phyloP scores from a whole-genome alignment of 1,140 invertebrate species.

The Aporrectodea caliginosa region DNA sequence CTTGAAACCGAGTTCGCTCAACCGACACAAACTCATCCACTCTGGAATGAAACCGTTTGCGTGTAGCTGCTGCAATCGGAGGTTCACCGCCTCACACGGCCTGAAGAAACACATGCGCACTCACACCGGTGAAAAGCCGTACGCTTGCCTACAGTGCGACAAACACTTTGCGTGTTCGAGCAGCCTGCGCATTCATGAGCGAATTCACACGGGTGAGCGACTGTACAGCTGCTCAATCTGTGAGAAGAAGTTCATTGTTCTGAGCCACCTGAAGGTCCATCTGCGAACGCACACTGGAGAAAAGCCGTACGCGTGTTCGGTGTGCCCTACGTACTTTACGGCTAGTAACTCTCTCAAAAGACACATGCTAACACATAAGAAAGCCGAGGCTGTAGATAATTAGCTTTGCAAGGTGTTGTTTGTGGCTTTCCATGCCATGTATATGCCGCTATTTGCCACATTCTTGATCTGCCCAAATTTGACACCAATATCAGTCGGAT shows the following conservation, averaged over 20 bases:
- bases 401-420: conserved; percentile 48
- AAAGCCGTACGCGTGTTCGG: conserved; percentile 56
- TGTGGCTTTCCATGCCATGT: conserved; percentile 53
- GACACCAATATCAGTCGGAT: too few species aligned
- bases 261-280: conserved; percentile 45
- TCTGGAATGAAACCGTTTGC: conserved; percentile 85
- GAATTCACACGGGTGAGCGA: conserved; percentile 66
- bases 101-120: conserved; percentile 92
- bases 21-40: conserved; percentile 91
- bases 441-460: too few species aligned
- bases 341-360: conserved; percentile 47
- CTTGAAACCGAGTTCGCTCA: conserved; percentile 87
- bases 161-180: conserved; percentile 55
- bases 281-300: conserved; percentile 40
- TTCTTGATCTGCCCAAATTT: too few species aligned
- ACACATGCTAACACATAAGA: conserved; percentile 38
- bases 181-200: conserved; percentile 85
- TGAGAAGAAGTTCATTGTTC: conserved; percentile 51
- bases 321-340: conserved; percentile 72
- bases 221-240: conserved; percentile 52
- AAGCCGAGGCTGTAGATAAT: not conserved
- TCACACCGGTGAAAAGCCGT: conserved; percentile 88
- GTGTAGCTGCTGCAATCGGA: conserved; percentile 76
- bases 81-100: conserved; percentile 72
- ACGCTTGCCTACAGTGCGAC: conserved; percentile 59